These are phyloP conservation scores for Neotoma lepida DNA, from an alignment of 2,113 vertebrate genomes.

Conservation along the genomic window DNA sequence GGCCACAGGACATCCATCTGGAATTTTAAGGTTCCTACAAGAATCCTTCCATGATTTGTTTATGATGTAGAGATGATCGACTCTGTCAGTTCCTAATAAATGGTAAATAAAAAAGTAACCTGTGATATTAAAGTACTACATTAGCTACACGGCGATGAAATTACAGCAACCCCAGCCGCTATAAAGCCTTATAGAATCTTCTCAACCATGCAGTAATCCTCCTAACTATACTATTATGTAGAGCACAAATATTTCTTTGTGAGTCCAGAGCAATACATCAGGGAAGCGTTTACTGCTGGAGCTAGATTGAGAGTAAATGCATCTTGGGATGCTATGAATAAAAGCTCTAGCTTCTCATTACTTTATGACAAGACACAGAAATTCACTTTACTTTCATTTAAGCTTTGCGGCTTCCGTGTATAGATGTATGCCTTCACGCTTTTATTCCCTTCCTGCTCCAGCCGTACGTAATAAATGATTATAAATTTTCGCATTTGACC, in stretches of 20 bases:
- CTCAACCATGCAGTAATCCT: slow-evolving; percentile 89
- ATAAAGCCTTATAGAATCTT: slow-evolving; percentile 89
- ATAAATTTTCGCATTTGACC: slow-evolving; percentile 96
- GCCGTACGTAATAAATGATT: slow-evolving; percentile 94
- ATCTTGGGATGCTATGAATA: slow-evolving; percentile 89
- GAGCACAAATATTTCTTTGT: slow-evolving; percentile 93
- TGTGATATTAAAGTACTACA: slow-evolving; percentile 88
- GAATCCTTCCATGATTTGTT: slow-evolving; percentile 85
- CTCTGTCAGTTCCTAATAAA: slow-evolving; percentile 90
- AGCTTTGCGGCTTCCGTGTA: slow-evolving; percentile 89
- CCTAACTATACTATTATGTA: slow-evolving; percentile 90
- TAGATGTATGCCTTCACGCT: slow-evolving; percentile 92
- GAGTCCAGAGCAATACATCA: slow-evolving; percentile 90
- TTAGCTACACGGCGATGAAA: slow-evolving; percentile 90
- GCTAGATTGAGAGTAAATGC: slow-evolving; percentile 90
- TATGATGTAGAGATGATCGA: slow-evolving; percentile 89
- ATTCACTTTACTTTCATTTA: slow-evolving; percentile 95
- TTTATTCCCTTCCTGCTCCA: slow-evolving; percentile 90
- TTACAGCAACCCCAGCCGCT: slow-evolving; percentile 88
- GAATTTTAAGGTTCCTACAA: slow-evolving; percentile 80
- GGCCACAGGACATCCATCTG: slow-evolving; percentile 60
- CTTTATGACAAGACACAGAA: slow-evolving; percentile 93
- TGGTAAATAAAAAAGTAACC: slow-evolving; percentile 90
- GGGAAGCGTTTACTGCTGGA: slow-evolving; percentile 88
- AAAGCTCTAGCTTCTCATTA: slow-evolving; percentile 93